A percentile compares a stretch with the other conserved stretches of the same genome.
Conservation (phyloP, 2,888 invertebrate genomes). For the Clanis bilineata region DNA sequence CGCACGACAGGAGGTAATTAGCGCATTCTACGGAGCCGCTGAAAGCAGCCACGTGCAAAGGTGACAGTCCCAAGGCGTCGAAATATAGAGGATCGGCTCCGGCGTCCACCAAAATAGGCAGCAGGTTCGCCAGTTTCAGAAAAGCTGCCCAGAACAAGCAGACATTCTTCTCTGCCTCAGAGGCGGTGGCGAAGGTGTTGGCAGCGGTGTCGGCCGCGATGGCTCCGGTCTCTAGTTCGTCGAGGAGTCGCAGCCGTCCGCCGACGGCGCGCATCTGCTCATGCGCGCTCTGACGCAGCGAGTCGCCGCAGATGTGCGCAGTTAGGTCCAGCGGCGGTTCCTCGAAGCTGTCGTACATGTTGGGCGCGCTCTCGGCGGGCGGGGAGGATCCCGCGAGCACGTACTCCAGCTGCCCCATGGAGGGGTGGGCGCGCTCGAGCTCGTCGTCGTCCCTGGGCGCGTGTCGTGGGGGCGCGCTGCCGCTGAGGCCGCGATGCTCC, state of each 20-base stretch:
- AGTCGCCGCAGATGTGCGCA: constrained; percentile 88
- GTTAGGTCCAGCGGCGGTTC: constrained; percentile 86
- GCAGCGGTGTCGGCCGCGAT: constrained; percentile 81
- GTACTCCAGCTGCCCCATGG: constrained; percentile 86
- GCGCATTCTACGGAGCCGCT: constrained; percentile 89
- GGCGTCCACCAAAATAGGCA: constrained; percentile 83
- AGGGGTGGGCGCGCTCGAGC: constrained; percentile 86
- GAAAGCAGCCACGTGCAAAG: constrained; percentile 89
- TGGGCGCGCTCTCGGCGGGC: constrained; percentile 90
- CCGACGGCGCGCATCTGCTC: constrained; percentile 88
- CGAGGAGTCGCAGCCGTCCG: constrained; percentile 85
- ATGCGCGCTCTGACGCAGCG: constrained; percentile 86
- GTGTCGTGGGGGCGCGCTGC: constrained; percentile 33
- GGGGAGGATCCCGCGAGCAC: constrained; percentile 91
- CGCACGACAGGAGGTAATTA: constrained; percentile 85
- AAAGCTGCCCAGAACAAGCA: constrained; percentile 89
- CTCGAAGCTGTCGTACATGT: constrained; percentile 91
- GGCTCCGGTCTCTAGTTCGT: constrained; percentile 88
- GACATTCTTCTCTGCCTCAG: constrained; percentile 86
- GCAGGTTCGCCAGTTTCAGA: constrained; percentile 85
- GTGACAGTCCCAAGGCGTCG: constrained; percentile 88
- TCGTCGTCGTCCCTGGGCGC: constrained; percentile 59
- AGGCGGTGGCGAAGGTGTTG: constrained; percentile 78
- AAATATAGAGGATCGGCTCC: constrained; percentile 87
- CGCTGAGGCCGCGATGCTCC: constrained; percentile 59